Conservation (phyloP, 2,113 vertebrate species). For the Ochotona princeps region DNA sequence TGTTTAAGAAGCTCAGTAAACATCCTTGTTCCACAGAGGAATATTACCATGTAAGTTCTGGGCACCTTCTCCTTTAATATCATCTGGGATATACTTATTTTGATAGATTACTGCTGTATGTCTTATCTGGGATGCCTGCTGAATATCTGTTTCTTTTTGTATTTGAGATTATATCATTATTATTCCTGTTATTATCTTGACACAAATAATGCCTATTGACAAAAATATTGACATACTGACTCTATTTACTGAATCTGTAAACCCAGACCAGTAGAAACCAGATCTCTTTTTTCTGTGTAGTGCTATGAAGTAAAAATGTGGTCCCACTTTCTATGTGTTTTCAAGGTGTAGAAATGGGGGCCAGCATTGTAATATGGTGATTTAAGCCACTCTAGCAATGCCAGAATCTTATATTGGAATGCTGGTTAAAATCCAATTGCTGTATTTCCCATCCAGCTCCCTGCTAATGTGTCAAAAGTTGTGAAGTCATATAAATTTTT, state of each 20-base stretch:
- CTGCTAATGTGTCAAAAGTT: too few species aligned
- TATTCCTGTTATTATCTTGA: not conserved
- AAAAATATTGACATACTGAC: constrained; percentile 9
- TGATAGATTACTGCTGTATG: not conserved
- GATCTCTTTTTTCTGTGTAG: not conserved
- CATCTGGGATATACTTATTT: not conserved
- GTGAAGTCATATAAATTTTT: not conserved
- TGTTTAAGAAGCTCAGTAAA: not conserved
- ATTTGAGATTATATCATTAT: not conserved
- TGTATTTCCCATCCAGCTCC: too few species aligned
- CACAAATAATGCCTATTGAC: constrained; percentile 42
- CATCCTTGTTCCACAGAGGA: not conserved
- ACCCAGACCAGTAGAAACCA: not conserved
- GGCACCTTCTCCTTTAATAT: not conserved
- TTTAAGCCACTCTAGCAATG: too few species aligned
- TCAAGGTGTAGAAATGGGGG: not conserved
- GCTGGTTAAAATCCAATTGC: too few species aligned
- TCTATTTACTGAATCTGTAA: not conserved
- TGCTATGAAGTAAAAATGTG: constrained; percentile 6
- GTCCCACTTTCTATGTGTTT: constrained; percentile 11
- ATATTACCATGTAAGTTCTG: not conserved
- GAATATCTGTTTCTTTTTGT: not conserved
- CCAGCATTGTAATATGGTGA: too few species aligned
- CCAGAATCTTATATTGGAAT: too few species aligned
- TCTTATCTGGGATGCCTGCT: not conserved